phyloP scores from a whole-genome alignment of 2,113 vertebrate species.

The Heptranchias perlo region DNA sequence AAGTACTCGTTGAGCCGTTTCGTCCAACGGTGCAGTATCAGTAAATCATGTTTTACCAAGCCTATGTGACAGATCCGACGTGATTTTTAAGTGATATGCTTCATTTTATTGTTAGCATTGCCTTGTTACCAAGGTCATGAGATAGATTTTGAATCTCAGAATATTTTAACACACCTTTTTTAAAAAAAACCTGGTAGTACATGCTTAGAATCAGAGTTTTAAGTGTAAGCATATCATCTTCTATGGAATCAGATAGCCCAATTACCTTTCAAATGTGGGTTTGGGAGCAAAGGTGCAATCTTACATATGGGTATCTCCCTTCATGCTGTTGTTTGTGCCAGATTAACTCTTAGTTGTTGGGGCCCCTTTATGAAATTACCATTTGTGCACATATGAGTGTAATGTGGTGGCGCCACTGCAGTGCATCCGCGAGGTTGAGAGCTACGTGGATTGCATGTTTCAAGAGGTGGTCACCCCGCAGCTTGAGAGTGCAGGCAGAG shows the following conservation, averaged over 20 bases:
- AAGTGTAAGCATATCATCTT: not conserved
- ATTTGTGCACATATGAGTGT: not conserved
- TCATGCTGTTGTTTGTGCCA: not conserved
- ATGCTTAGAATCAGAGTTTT: not conserved
- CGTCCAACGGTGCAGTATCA: not conserved
- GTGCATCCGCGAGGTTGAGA: too few relatives aligned
- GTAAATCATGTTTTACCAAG: not conserved
- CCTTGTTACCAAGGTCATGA: conserved; percentile 21
- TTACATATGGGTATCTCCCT: not conserved
- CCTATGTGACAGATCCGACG: conserved; percentile 22
- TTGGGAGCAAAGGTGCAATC: not conserved
- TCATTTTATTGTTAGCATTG: not conserved
- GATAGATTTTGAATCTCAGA: conserved; percentile 2
- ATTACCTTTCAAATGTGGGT: not conserved
- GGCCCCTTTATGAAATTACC: not conserved
- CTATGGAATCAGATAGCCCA: not conserved
- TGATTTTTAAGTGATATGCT: conserved; percentile 17
- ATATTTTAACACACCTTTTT: not conserved
- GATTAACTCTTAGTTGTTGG: not conserved
- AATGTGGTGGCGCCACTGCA: too few relatives aligned
- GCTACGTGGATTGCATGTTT: too few relatives aligned
- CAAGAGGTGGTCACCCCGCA: too few relatives aligned
- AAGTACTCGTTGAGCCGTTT: conserved; percentile 26
- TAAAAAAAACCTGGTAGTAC: not conserved
- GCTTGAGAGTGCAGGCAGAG: too few relatives aligned